phyloP scores from a whole-genome alignment of 2,113 vertebrate genomes.

The Microtus pennsylvanicus region DNA sequence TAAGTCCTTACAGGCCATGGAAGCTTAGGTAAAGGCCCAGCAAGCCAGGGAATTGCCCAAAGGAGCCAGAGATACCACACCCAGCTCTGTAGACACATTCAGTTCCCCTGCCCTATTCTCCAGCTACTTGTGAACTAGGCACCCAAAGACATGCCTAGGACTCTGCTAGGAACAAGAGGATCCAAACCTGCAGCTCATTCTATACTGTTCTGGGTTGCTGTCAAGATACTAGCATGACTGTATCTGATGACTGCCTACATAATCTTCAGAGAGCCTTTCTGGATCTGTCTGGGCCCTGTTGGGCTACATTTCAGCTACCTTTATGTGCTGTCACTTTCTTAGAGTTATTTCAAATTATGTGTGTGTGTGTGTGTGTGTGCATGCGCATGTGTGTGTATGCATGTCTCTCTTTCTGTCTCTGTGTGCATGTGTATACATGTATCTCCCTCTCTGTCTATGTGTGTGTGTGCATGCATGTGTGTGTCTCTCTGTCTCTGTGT shows the following conservation, averaged over 20 bases:
- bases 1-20: conserved; percentile 88
- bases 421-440: neutral
- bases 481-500: neutral
- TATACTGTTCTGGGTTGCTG: conserved; percentile 34
- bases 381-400: neutral
- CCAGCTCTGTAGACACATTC: conserved; percentile 93
- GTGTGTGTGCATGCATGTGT: neutral
- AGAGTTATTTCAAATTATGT: neutral
- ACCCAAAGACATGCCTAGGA: neutral
- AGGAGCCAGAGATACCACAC: conserved; percentile 93
- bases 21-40: conserved; percentile 88
- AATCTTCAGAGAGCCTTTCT: conserved; percentile 22
- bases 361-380: neutral
- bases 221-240: neutral
- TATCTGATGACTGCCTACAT: neutral
- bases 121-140: conserved; percentile 89
- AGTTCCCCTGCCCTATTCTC: conserved; percentile 90
- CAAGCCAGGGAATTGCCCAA: conserved; percentile 95
- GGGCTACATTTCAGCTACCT: conserved; percentile 64
- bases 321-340: neutral
- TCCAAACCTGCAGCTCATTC: neutral
- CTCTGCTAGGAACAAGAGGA: neutral
- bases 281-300: conserved; percentile 51
- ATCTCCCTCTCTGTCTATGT: no score
- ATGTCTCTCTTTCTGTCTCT: neutral